These are phyloP conservation scores for Drosophila affinis DNA, from an alignment of 2,888 invertebrate genomes.

Conservation along the genomic window DNA sequence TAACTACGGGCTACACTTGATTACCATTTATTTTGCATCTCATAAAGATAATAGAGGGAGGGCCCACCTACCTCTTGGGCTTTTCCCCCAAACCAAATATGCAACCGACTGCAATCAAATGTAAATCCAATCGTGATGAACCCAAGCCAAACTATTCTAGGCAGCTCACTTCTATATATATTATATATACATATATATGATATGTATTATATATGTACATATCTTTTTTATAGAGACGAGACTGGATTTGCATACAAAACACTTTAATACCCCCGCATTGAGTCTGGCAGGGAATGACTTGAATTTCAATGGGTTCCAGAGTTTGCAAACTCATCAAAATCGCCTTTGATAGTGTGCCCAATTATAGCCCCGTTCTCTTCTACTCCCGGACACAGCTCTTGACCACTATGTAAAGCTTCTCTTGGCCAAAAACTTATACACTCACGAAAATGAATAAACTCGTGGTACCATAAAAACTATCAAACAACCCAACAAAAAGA, in stretches of 20 bases:
- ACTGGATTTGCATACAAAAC: conserved; percentile 71
- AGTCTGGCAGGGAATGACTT: conserved; percentile 33
- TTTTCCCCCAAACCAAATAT: conserved; percentile 34
- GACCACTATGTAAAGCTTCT: conserved; percentile 69
- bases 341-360: conserved; percentile 10
- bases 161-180: conserved; percentile 24
- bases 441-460: conserved; percentile 73
- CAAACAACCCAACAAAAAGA: conserved; percentile 13
- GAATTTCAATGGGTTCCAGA: conserved; percentile 59
- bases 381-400: conserved; percentile 47
- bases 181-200: conserved; percentile 7
- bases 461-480: conserved; percentile 68
- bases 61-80: conserved; percentile 27
- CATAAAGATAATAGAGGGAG: conserved; percentile 3
- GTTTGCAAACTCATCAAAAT: conserved; percentile 58
- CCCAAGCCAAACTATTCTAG: conserved; percentile 52
- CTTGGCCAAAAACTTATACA: conserved; percentile 46
- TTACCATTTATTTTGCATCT: conserved; percentile 29
- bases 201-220: conserved; percentile 15
- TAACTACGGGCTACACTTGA: conserved; percentile 8
- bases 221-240: conserved; percentile 19
- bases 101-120: conserved; percentile 29
- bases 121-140: conserved; percentile 62
- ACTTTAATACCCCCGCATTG: conserved; percentile 24
- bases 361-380: background rate